Conservation (phyloP, 2,113 vertebrate species). For the Callocephalon fimbriatum region DNA sequence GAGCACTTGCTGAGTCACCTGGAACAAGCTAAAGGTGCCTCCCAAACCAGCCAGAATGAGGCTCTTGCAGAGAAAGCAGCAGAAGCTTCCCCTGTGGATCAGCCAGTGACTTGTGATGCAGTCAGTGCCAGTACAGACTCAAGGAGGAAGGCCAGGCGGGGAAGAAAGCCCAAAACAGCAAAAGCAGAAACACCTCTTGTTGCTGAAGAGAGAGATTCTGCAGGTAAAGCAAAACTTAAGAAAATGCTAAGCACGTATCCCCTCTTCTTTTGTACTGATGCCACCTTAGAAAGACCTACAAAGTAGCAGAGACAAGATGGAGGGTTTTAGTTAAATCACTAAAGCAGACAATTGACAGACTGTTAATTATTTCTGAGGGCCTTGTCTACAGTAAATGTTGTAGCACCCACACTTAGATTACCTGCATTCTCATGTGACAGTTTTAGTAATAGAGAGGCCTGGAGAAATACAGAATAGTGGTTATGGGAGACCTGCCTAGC, state of each 20-base stretch:
- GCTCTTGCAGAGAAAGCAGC: constrained; percentile 63
- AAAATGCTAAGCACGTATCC: neutral
- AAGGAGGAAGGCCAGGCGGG: constrained; percentile 81
- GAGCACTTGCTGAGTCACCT: constrained; percentile 83
- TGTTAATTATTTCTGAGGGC: neutral
- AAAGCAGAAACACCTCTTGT: constrained; percentile 69
- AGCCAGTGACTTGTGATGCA: neutral
- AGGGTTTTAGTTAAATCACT: neutral
- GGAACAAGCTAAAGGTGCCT: constrained; percentile 76
- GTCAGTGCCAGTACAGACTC: constrained; percentile 45
- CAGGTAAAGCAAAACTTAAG: constrained; percentile 76
- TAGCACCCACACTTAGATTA: neutral
- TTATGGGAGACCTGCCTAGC: neutral
- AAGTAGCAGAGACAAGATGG: neutral
- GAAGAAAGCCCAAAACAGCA: constrained; percentile 82
- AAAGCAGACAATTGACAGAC: neutral
- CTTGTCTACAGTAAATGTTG: neutral
- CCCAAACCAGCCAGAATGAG: constrained; percentile 49
- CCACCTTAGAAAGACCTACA: neutral
- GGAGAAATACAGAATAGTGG: neutral
- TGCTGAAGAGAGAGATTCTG: constrained; percentile 68
- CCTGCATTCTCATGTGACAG: neutral
- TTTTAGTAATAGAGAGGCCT: neutral
- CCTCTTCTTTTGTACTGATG: rapidly evolving
- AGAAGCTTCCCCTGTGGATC: constrained; percentile 19